phyloP scores from a whole-genome alignment of 2,113 vertebrate species.

The Chaetops frenatus region DNA sequence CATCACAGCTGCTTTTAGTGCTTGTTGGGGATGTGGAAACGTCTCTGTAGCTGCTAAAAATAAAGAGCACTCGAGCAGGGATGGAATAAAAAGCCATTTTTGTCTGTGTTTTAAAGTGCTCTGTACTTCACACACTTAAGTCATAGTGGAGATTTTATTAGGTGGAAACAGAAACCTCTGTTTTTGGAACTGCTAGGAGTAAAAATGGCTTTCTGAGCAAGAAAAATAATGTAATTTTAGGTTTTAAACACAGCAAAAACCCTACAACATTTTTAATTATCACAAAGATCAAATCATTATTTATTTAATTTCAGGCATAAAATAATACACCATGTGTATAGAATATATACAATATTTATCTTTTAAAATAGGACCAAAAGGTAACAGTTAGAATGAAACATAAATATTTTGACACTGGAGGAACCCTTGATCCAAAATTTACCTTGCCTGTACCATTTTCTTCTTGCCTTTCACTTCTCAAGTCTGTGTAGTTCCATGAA shows the following conservation, averaged over 20 bases:
- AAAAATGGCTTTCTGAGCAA: not conserved
- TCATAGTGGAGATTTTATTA: not conserved
- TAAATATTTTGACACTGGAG: conserved; percentile 11
- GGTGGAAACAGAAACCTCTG: not conserved
- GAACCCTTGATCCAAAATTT: not conserved
- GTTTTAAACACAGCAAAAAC: not conserved
- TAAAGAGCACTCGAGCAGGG: not conserved
- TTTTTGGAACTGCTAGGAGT: not conserved
- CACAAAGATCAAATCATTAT: not conserved
- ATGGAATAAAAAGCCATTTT: not conserved
- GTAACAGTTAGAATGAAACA: not conserved
- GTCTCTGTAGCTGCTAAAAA: not conserved
- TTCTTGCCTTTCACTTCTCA: not conserved
- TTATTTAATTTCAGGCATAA: not conserved
- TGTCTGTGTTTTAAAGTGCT: not conserved
- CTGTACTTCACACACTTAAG: not conserved
- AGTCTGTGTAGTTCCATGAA: not conserved
- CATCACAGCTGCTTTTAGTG: not conserved
- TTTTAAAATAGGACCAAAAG: not conserved
- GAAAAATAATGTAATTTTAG: not conserved
- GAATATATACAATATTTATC: not conserved
- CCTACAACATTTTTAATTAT: not conserved
- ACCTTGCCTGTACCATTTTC: not conserved
- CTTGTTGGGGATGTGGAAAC: not conserved
- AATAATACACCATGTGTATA: not conserved